Evolutionary conservation across 2,797 vertebrate genomes (phyloP), one percentile per base, ranked within the genome.

Genomic region (Pipistrellus kuhlii): DNA sequence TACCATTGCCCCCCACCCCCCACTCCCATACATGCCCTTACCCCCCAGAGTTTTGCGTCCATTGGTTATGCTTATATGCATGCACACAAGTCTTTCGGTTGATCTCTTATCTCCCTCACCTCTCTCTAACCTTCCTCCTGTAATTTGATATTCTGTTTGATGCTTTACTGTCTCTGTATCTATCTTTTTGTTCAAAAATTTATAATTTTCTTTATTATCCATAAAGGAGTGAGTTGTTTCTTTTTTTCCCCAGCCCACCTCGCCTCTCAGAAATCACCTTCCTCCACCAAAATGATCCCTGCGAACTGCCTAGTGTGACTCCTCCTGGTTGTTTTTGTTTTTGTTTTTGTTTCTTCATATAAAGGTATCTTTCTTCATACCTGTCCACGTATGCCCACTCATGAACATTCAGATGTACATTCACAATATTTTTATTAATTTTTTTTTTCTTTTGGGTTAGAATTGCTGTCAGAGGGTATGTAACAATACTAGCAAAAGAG

Each of bases 391-490:
- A 11, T 15, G 73, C 20, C 44, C 85, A 48, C 41, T 92, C 51
- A n/a, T 72, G 30, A 9, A 44, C 32, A 25, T 75, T 53, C 53
- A 18, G n/a, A n/a, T 71, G 5, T 23, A 72, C 10, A 17, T 41
- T 64, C 46, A 17, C 6, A 0, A 21, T 68, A 53, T 68, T 69
- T 71, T 77, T 41, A 32, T 82, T 35, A 59, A 64, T 12, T 68
- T 73, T 69, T 95, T 84, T 48, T 95, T 81, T 85, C 32, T 21
- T 30, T 69, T 85, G 72, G 4, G 4, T 53, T 87, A 51, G 38
- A 68, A 71, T 64, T 92, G 18, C 72, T 85, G 2, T 69, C 14
- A 55, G 90, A 89, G 69, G 3, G 3, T 48, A 73, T 35, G 2
- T n/a, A 8, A 44, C 20, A 20, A 27, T 13, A 59, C 4, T 2